phyloP scores from a whole-genome alignment of 2,888 invertebrate genomes.

The Acrocyrtus sp. region DNA sequence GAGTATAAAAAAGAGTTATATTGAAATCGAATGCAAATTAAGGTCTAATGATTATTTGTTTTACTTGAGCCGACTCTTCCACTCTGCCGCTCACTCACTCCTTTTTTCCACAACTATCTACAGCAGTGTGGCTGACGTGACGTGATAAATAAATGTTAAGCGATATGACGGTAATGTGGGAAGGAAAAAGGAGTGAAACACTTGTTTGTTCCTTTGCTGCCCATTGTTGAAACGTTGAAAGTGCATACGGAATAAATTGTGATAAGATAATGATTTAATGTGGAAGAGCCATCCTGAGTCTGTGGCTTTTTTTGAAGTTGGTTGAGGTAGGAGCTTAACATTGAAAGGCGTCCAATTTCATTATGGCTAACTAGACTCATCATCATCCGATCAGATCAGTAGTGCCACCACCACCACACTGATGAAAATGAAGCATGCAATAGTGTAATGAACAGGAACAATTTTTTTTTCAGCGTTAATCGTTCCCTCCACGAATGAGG shows the following conservation, averaged over 20 bases:
- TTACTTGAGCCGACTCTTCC: slow-evolving; percentile 41
- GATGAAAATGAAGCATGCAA: slow-evolving; percentile 28
- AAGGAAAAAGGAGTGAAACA: slow-evolving; percentile 8
- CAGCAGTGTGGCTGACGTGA: too few relatives aligned
- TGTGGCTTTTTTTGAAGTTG: slow-evolving; percentile 1
- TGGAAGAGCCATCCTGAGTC: slow-evolving; percentile 8
- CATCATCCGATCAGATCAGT: not conserved
- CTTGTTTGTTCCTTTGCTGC: not conserved
- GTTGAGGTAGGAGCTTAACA: not conserved
- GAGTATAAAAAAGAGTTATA: too few relatives aligned
- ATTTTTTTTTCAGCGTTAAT: not conserved
- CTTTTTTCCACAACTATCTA: too few relatives aligned
- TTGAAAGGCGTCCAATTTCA: too few relatives aligned
- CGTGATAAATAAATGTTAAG: too few relatives aligned
- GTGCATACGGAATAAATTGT: slow-evolving; percentile 1
- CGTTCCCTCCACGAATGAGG: not conserved
- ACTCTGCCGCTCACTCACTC: not conserved
- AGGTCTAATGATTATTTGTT: slow-evolving; percentile 46
- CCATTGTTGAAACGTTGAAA: not conserved
- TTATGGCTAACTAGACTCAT: too few relatives aligned
- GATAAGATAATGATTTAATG: slow-evolving; percentile 17
- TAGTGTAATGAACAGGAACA: not conserved
- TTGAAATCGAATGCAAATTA: slow-evolving; percentile 49
- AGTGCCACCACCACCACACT: not conserved
- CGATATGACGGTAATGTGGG: too few relatives aligned